phyloP scores from a whole-genome alignment of 2,113 vertebrate species.

The Limanda limanda region DNA sequence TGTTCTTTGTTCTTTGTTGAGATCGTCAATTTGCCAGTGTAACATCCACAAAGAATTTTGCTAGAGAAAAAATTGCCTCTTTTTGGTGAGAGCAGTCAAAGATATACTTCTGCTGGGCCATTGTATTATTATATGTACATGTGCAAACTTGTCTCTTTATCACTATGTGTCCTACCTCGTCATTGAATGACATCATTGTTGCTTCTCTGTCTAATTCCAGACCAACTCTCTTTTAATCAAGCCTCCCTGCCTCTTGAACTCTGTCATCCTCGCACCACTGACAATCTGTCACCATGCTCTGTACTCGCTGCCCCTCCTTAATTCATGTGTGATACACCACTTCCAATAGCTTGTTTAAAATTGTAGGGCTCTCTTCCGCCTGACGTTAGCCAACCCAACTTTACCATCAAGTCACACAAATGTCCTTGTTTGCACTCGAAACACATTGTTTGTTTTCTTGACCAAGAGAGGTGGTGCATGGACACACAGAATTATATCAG shows the following conservation, averaged over 20 bases:
- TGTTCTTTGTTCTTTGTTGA: no score
- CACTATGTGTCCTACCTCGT: not conserved
- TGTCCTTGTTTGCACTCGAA: not conserved
- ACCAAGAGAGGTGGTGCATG: not conserved
- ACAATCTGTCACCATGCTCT: not conserved
- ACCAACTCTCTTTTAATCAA: slow-evolving; percentile 9
- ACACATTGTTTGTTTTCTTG: not conserved
- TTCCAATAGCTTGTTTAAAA: slow-evolving; percentile 7
- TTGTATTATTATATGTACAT: no score
- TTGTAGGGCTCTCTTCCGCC: not conserved
- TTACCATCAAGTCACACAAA: slow-evolving; percentile 23
- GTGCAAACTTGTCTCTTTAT: not conserved
- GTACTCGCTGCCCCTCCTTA: not conserved
- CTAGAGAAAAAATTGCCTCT: no score
- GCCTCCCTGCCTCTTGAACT: slow-evolving; percentile 13
- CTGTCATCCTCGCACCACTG: slow-evolving; percentile 6
- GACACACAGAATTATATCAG: not conserved
- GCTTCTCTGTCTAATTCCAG: not conserved
- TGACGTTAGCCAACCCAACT: not conserved
- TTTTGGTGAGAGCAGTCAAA: no score
- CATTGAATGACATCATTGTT: slow-evolving; percentile 4
- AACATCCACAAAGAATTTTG: no score
- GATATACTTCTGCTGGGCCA: no score
- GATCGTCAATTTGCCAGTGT: no score
- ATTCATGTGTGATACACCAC: slow-evolving; percentile 17